A percentile compares a stretch with the other conserved stretches of the same genome.
These are phyloP conservation scores for Sitobion miscanthi DNA, from an alignment of 1,140 invertebrate genomes.

Conservation along the genomic window DNA sequence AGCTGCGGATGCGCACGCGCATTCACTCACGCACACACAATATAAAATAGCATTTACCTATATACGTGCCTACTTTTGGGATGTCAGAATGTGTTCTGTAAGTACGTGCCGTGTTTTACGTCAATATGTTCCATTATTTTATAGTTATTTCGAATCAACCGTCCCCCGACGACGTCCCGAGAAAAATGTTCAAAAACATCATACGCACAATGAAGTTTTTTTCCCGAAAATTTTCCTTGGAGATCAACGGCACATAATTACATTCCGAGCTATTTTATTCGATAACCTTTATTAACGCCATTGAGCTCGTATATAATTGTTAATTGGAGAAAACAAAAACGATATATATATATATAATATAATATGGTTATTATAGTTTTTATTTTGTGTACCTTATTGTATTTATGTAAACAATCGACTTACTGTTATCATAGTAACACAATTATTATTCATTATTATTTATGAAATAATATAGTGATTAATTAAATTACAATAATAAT, in stretches of 20 bases:
- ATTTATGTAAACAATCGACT: neutral
- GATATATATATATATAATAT: neutral
- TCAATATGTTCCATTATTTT: neutral
- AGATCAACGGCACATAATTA: neutral
- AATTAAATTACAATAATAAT: neutral
- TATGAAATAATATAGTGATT: neutral
- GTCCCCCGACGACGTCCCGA: neutral
- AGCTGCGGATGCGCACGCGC: neutral
- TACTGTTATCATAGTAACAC: neutral
- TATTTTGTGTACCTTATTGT: neutral
- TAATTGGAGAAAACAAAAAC: neutral
- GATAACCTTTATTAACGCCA: neutral
- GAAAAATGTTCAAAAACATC: neutral
- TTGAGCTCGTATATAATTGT: neutral
- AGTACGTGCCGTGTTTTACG: neutral
- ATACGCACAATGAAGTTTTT: neutral
- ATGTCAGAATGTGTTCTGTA: neutral
- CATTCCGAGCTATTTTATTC: neutral
- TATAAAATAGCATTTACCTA: neutral
- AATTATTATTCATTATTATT: neutral
- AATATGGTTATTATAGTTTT: no score
- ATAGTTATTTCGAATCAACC: neutral
- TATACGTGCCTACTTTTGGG: neutral
- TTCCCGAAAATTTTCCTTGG: neutral
- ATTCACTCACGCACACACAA: neutral